A percentile compares a stretch with the other conserved stretches of the same genome.
Conservation (phyloP, 2,113 vertebrate genomes). For the Aythya baeri region DNA sequence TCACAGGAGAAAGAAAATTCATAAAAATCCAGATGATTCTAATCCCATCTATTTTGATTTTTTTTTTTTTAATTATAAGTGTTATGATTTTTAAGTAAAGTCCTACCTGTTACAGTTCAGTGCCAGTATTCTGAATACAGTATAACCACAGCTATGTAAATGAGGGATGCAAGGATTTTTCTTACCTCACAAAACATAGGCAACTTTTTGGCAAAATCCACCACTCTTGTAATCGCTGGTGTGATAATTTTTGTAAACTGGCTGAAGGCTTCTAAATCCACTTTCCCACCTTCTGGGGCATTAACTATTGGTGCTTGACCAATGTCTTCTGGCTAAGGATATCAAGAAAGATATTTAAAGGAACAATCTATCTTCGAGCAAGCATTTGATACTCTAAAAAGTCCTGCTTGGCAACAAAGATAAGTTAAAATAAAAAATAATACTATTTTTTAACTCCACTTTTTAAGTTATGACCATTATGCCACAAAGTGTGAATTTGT, state of each 20-base stretch:
- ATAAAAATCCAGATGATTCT: background rate
- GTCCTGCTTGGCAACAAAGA: background rate
- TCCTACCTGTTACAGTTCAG: background rate
- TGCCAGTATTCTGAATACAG: background rate
- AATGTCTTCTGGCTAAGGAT: conserved; percentile 92
- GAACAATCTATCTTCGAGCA: conserved; percentile 53
- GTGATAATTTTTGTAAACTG: conserved; percentile 99
- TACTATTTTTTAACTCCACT: background rate
- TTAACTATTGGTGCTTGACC: conserved; percentile 93
- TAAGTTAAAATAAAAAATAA: background rate
- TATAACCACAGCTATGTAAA: conserved; percentile 7
- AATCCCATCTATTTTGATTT: background rate
- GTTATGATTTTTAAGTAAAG: background rate
- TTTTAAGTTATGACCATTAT: background rate
- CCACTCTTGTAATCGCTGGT: conserved; percentile 99
- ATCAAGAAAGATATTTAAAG: conserved; percentile 72
- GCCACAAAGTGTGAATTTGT: background rate
- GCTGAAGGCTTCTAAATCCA: conserved; percentile 99
- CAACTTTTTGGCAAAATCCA: conserved; percentile 99
- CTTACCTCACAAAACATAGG: conserved; percentile 99
- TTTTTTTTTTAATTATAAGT: background rate
- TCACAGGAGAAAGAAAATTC: background rate
- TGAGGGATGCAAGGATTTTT: background rate
- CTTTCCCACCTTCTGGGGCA: conserved; percentile 93
- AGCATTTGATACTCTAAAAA: background rate